phyloP scores from a whole-genome alignment of 2,888 invertebrate species.

The Acrobasis suavella region DNA sequence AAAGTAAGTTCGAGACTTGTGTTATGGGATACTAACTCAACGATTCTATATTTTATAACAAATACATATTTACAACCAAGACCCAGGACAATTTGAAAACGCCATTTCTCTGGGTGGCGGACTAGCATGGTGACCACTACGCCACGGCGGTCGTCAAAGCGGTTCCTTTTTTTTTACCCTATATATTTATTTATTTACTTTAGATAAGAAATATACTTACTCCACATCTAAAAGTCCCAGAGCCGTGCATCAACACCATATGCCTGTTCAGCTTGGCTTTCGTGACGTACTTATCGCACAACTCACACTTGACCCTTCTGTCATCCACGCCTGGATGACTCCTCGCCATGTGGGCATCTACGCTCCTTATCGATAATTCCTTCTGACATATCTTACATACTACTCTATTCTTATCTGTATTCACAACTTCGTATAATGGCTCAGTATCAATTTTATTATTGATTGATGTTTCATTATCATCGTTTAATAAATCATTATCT shows the following conservation, averaged over 20 bases:
- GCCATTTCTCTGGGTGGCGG: too few relatives aligned
- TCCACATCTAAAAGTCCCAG: constrained; percentile 38
- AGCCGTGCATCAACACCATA: constrained; percentile 41
- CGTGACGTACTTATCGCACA: constrained; percentile 51
- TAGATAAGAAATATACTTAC: constrained; percentile 40
- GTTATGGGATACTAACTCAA: too few relatives aligned
- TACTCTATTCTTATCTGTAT: constrained; percentile 35
- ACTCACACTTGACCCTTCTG: constrained; percentile 50
- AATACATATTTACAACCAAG: too few relatives aligned
- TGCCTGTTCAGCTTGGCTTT: constrained; percentile 47
- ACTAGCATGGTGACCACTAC: too few relatives aligned
- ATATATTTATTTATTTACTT: too few relatives aligned
- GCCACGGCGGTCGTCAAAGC: too few relatives aligned
- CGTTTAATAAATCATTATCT: not conserved
- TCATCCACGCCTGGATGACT: constrained; percentile 54
- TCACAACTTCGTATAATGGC: constrained; percentile 26
- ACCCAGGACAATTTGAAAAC: too few relatives aligned
- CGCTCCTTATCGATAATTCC: constrained; percentile 50
- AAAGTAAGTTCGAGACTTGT: too few relatives aligned
- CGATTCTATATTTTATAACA: too few relatives aligned
- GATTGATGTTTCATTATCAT: constrained; percentile 17
- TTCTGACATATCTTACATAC: constrained; percentile 54
- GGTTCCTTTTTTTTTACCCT: too few relatives aligned
- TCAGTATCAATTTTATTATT: not conserved
- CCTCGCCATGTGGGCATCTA: constrained; percentile 47